phyloP scores from a whole-genome alignment of 2,113 vertebrate species.

The Nerophis lumbriciformis region DNA sequence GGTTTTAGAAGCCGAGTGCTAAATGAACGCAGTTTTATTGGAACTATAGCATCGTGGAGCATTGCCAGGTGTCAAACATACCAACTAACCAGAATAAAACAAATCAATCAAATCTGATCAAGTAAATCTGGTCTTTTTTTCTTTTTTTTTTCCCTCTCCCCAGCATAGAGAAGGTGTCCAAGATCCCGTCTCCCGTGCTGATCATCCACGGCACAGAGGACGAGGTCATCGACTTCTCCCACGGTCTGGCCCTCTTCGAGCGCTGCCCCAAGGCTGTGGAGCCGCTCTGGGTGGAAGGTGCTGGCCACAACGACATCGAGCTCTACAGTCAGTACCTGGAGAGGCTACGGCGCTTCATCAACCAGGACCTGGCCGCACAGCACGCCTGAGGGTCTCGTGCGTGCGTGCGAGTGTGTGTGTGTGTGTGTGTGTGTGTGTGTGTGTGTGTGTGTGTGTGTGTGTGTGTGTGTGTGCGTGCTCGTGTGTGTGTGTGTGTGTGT shows the following conservation, averaged over 20 bases:
- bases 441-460: no score
- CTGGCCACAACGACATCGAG: slow-evolving; percentile 98
- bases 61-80: no score
- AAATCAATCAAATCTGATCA: slow-evolving; percentile 29
- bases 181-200: slow-evolving; percentile 94
- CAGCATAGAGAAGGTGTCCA: slow-evolving; percentile 97
- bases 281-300: slow-evolving; percentile 97
- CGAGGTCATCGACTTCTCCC: slow-evolving; percentile 98
- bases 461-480: no score
- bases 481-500: no score
- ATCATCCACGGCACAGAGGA: slow-evolving; percentile 98
- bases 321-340: slow-evolving; percentile 99
- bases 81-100: no score
- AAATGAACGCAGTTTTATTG: no score
- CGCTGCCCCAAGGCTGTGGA: slow-evolving; percentile 96
- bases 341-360: slow-evolving; percentile 93
- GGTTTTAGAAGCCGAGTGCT: no score
- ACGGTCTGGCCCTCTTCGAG: slow-evolving; percentile 91
- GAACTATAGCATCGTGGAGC: no score
- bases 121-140: slow-evolving; percentile 65
- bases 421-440: slow-evolving; percentile 2
- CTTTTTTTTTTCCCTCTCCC: slow-evolving; percentile 2
- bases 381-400: slow-evolving; percentile 61
- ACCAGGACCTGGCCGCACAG: slow-evolving; percentile 86
- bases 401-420: slow-evolving; percentile 24